Evolutionary conservation across 2,113 vertebrate species (phyloP), one percentile per base, ranked within the genome.

Genomic region (Canis aureus): DNA sequence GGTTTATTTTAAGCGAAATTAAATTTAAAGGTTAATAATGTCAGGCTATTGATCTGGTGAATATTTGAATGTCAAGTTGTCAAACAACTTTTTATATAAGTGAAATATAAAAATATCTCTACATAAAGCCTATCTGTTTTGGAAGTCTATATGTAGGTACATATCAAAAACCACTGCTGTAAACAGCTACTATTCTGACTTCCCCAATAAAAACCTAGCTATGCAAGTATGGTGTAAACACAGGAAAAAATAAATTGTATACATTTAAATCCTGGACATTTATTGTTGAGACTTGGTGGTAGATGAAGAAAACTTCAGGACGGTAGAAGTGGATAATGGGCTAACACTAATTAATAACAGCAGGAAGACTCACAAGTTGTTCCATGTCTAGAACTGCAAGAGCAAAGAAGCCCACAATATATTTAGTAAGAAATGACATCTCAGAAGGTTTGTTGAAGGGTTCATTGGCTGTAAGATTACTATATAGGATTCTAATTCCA

Each of bases 41-140:
- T 25, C 27, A 67, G 38, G 57, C 49, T 69, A 85, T 12, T 62
- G 51, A 78, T 43, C 32, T 82, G 57, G 9, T 79, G 67, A 79
- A 74, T 51, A 55, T 74, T 79, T 95, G 74, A 80, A 94, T 23
- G 27, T 11, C 20, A 95, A 62, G 62, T n/a, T 49, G 35, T 84
- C 17, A 19, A 82, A 51, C 32, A 60, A 60, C 38, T 59, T 82
- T 76, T 69, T 57, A 91, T 32, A 35, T 49, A 92, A 84, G 19
- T 66, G 11, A 92, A 38, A 20, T 82, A 38, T 86, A 88, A 73
- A 92, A 85, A 35, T 29, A 64, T 57, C 27, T 57, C 53, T 69
- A 3, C 19, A 66, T 9, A 60, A 78, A 35, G 57, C 23, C 10
- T 23, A n/a, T 19, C 60, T 76, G 51, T 69, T 38, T 91, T 87